A percentile compares a stretch with the other conserved stretches of the same genome.
These are phyloP conservation scores for Machimus rusticus DNA, from an alignment of 2,888 invertebrate species.

Conservation along the genomic window DNA sequence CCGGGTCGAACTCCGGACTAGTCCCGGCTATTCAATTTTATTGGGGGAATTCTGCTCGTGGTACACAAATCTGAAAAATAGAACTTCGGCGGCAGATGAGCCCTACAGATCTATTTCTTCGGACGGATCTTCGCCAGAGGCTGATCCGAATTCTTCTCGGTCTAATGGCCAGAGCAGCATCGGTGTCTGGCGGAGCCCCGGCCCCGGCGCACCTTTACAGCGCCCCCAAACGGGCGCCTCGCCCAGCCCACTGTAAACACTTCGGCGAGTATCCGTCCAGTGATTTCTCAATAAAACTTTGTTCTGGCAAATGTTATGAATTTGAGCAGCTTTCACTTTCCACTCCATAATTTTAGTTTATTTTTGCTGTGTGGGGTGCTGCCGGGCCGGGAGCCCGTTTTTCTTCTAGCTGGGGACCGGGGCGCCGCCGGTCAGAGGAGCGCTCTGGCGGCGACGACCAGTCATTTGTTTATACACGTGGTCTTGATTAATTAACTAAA, in stretches of 20 bases:
- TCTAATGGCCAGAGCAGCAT: background rate
- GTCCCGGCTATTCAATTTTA: background rate
- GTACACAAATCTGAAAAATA: conserved; percentile 20
- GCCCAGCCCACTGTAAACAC: background rate
- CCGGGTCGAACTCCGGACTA: background rate
- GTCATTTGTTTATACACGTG: conserved; percentile 30
- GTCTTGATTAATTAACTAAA: conserved; percentile 28
- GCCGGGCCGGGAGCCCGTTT: background rate
- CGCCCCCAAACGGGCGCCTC: background rate
- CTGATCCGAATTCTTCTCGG: conserved; percentile 1
- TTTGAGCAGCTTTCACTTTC: background rate
- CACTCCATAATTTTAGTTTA: conserved; percentile 14
- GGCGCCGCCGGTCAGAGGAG: background rate
- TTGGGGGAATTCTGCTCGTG: background rate
- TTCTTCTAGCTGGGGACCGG: background rate
- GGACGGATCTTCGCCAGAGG: background rate
- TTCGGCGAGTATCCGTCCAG: background rate
- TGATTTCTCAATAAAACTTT: conserved; percentile 3
- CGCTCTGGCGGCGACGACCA: background rate
- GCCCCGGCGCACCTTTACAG: background rate
- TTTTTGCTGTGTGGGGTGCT: background rate
- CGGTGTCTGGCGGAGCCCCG: background rate
- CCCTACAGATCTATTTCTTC: background rate
- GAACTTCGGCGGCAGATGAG: background rate
- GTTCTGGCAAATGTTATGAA: conserved; percentile 14